Percentiles rank a stretch among this genome's conserved stretches.
phyloP scores from a whole-genome alignment of 1,140 invertebrate genomes.

The Hycleus phaleratus region DNA sequence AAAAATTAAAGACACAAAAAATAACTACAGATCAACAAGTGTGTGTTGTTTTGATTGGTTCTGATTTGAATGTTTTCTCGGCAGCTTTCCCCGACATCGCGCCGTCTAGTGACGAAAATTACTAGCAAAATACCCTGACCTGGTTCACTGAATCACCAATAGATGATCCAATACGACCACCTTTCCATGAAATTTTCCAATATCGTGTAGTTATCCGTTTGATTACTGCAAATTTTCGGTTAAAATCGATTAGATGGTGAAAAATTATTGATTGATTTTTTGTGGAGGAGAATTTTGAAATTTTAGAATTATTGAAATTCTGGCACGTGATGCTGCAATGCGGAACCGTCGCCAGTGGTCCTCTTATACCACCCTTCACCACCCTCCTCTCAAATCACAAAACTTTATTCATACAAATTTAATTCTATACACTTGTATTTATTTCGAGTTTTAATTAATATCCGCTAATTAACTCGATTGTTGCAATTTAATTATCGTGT shows the following conservation, averaged over 20 bases:
- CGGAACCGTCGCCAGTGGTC: constrained; percentile 14
- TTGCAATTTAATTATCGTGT: too few relatives aligned
- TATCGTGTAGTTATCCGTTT: not conserved
- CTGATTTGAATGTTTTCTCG: too few relatives aligned
- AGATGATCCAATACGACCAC: not conserved
- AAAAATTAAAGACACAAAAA: too few relatives aligned
- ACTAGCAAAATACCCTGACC: too few relatives aligned
- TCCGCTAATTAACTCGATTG: too few relatives aligned
- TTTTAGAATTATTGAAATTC: constrained; percentile 20
- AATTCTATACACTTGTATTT: too few relatives aligned
- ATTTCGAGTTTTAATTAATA: too few relatives aligned
- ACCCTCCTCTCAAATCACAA: not conserved
- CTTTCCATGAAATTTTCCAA: not conserved
- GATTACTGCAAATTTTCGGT: not conserved
- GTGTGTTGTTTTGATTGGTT: too few relatives aligned
- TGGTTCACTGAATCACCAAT: not conserved
- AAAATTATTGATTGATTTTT: not conserved
- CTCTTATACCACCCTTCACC: constrained; percentile 1
- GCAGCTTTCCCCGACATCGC: too few relatives aligned
- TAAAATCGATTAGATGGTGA: not conserved
- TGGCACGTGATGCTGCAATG: constrained; percentile 24
- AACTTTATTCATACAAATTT: too few relatives aligned
- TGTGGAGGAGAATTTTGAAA: not conserved
- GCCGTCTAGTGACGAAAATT: too few relatives aligned
- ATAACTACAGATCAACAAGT: too few relatives aligned